Base-by-base conservation (phyloP, 2,888 invertebrate species). In the Caenorhabditis panamensis region DNA sequence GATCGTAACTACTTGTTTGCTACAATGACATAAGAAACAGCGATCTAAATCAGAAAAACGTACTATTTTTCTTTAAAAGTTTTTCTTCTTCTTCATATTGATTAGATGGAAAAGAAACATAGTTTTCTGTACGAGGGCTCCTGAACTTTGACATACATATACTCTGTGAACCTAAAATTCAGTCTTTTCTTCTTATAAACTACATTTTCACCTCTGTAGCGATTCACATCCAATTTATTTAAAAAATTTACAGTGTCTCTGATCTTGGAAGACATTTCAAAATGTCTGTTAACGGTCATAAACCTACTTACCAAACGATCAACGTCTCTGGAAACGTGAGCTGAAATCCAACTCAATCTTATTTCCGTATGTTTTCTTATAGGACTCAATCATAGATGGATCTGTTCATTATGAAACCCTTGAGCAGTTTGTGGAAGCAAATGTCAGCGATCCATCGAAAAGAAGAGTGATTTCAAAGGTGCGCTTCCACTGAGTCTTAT, bases 381-480 rank as follows among this genome's bases (percentile, higher is more conserved):
- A n/a, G n/a, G n/a, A n/a, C n/a, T n/a, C n/a, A n/a, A 56, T 84
- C 26, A 73, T 72, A 44, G 76, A 84, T 26, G 81, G 78, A 20
- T 78, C 82, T 22, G 59, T 37, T 24, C 68, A 47, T 18, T 84
- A 80, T 67, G 54, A 53, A 5, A 78, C 76, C 16, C 73, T 90
- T 41, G 86, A 90, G 22, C 72, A 82, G 28, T 90, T 89, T 75
- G 86, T 90, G 20, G 71, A 83, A 22, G 44, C 78, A 26, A 84
- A 80, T 41, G 86, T 88, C 24, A 84, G 75, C 28, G 83, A 86
- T 31, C 36, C 59, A 26, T 26, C 83, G 2, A 89, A 89, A 62
- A 77, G 86, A 28, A 49, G 82, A 41, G 82, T 83, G 9, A 90
- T 90, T 68, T 78, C 82, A 63, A 88, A 82, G 83, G 89, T 90